These are phyloP conservation scores for Chelon auratus DNA, from an alignment of 2,797 vertebrate genomes.

Conservation along the genomic window DNA sequence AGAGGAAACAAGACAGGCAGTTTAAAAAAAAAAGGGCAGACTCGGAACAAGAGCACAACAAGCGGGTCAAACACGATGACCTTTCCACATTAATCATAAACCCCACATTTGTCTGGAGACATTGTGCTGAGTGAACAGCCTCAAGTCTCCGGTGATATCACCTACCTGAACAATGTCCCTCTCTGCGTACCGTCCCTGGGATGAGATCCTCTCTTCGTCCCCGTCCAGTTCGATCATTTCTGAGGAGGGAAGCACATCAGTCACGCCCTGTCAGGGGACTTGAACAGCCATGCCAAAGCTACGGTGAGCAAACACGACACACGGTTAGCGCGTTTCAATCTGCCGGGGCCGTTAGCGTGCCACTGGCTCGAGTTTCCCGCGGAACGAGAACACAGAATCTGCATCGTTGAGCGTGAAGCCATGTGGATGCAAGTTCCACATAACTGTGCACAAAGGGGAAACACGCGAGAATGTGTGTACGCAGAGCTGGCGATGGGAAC, in stretches of 20 bases:
- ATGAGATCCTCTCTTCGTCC: conserved; percentile 95
- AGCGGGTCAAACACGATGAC: conserved; percentile 28
- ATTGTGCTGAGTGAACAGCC: conserved; percentile 18
- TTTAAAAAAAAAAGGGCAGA: conserved; percentile 30
- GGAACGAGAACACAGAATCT: conserved; percentile 35
- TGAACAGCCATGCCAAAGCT: conserved; percentile 11
- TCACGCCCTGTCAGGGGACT: conserved; percentile 31
- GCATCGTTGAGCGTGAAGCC: conserved; percentile 36
- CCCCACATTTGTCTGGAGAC: conserved; percentile 27
- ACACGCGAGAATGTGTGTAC: conserved; percentile 26
- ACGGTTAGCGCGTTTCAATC: conserved; percentile 21
- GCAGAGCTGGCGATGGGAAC: conserved; percentile 41
- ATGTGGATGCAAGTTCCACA: conserved; percentile 20
- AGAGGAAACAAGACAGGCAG: not conserved
- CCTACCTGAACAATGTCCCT: conserved; percentile 97
- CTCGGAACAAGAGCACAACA: conserved; percentile 25
- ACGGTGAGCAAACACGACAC: not conserved
- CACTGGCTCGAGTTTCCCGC: conserved; percentile 28
- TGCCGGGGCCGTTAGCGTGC: conserved; percentile 32
- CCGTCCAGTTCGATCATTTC: conserved; percentile 99
- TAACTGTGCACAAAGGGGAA: conserved; percentile 5
- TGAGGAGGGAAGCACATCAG: conserved; percentile 68
- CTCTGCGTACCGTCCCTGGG: conserved; percentile 95
- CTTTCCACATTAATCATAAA: conserved; percentile 45
- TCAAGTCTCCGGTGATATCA: not conserved